These are phyloP conservation scores for Plectrocnemia conspersa DNA, from an alignment of 1,140 invertebrate genomes.

Conservation along the genomic window DNA sequence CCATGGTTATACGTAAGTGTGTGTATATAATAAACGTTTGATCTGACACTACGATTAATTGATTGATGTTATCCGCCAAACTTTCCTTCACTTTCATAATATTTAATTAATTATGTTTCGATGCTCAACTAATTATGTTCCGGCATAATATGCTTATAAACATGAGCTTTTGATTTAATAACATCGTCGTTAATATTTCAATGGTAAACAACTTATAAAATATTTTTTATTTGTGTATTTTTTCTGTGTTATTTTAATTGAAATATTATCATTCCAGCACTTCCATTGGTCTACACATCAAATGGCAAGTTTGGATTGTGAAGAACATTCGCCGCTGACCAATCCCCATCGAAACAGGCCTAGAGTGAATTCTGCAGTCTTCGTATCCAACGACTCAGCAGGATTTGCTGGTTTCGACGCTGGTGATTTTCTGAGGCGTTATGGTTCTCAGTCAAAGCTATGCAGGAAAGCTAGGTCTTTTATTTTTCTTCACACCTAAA, in stretches of 20 bases:
- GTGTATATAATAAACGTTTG: too few species aligned
- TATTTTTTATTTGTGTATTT: too few species aligned
- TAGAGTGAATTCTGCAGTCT: constrained; percentile 72
- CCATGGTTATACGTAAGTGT: too few species aligned
- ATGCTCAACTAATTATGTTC: too few species aligned
- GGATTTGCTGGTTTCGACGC: constrained; percentile 70
- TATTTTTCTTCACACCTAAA: too few species aligned
- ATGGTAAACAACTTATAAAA: too few species aligned
- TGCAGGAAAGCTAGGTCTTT: constrained; percentile 72
- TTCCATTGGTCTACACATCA: constrained; percentile 64
- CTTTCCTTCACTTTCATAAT: too few species aligned
- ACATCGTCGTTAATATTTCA: neutral
- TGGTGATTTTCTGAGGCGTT: constrained; percentile 68
- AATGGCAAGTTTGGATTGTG: constrained; percentile 56
- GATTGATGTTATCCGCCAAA: too few species aligned
- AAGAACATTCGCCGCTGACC: constrained; percentile 43
- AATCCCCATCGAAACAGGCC: constrained; percentile 56
- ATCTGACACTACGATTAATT: too few species aligned
- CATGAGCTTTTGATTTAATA: neutral
- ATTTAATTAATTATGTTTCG: too few species aligned
- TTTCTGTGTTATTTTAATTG: neutral
- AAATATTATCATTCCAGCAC: constrained; percentile 54
- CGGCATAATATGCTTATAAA: neutral
- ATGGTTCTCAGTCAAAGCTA: constrained; percentile 70
- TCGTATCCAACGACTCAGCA: constrained; percentile 65